Evolutionary conservation across 1,140 invertebrate genomes (phyloP).

Genomic region (Ylistrum balloti): DNA sequence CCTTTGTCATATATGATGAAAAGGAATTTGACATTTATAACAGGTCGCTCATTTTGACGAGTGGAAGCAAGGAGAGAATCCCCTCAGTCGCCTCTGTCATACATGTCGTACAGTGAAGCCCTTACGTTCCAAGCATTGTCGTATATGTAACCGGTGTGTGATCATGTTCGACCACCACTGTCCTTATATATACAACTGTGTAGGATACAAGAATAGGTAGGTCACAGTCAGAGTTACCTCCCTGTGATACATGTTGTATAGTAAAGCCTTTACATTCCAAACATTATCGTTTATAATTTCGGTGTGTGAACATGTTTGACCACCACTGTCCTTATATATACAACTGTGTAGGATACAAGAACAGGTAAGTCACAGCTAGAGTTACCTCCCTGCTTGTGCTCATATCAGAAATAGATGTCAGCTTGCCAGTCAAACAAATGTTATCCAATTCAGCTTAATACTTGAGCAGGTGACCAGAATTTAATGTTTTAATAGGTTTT

Average conservation of each 20-base stretch:
- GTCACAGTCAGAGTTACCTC: conserved; percentile 57
- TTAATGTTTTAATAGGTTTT: too few species aligned
- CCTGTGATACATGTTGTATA: conserved; percentile 95
- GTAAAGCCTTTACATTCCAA: conserved; percentile 92
- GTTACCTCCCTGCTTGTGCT: neutral
- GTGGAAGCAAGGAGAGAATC: conserved; percentile 93
- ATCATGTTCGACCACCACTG: conserved; percentile 97
- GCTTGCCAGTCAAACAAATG: neutral
- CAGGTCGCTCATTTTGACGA: conserved; percentile 94
- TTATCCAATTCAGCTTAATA: too few species aligned
- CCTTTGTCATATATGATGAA: too few species aligned
- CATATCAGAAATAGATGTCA: too few species aligned
- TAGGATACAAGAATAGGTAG: conserved; percentile 84
- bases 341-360: conserved; percentile 89
- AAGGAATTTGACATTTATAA: conserved; percentile 50
- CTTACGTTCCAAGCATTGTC: conserved; percentile 94
- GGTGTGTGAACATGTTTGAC: conserved; percentile 95
- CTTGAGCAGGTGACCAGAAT: too few species aligned
- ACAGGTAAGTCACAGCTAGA: conserved; percentile 75
- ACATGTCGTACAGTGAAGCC: conserved; percentile 93
- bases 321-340: conserved; percentile 98
- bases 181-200: conserved; percentile 97
- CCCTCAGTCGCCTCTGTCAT: conserved; percentile 93
- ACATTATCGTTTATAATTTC: conserved; percentile 94
- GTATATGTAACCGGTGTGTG: conserved; percentile 95